phyloP scores from a whole-genome alignment of 1,140 invertebrate species.

The Euschistus heros region DNA sequence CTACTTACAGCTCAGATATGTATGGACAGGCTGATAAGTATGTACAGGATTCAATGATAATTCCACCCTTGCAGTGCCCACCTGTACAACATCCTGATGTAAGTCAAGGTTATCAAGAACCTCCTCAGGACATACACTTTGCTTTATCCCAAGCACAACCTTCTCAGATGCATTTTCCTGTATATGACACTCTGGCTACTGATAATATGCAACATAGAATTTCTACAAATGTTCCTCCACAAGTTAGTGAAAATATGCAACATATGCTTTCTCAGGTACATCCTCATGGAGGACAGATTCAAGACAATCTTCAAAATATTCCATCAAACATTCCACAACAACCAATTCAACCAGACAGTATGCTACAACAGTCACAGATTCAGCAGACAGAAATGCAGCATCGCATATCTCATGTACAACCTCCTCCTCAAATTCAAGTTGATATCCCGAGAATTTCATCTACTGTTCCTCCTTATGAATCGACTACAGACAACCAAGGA shows the following conservation, averaged over 20 bases:
- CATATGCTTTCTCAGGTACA: neutral
- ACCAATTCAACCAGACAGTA: conserved; percentile 33
- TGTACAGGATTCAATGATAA: neutral
- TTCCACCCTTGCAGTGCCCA: neutral
- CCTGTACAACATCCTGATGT: neutral
- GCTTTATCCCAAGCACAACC: conserved; percentile 8
- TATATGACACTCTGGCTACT: neutral
- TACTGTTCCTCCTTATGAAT: neutral
- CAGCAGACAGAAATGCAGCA: neutral
- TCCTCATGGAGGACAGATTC: neutral
- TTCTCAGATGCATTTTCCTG: conserved; percentile 10
- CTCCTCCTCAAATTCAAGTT: neutral
- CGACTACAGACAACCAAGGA: neutral
- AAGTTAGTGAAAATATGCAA: conserved; percentile 16
- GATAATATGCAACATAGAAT: conserved; percentile 17
- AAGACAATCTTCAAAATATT: conserved; percentile 1
- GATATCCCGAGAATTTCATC: neutral
- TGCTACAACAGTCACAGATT: conserved; percentile 30
- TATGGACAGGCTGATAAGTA: conserved; percentile 12
- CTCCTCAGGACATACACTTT: conserved; percentile 15
- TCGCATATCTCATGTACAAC: neutral
- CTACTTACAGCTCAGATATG: neutral
- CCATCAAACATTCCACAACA: conserved; percentile 34
- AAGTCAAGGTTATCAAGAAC: conserved; percentile 4
- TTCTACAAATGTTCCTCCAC: conserved; percentile 21